Conservation (phyloP, 1,140 invertebrate species). For the Calliphora vicina region DNA sequence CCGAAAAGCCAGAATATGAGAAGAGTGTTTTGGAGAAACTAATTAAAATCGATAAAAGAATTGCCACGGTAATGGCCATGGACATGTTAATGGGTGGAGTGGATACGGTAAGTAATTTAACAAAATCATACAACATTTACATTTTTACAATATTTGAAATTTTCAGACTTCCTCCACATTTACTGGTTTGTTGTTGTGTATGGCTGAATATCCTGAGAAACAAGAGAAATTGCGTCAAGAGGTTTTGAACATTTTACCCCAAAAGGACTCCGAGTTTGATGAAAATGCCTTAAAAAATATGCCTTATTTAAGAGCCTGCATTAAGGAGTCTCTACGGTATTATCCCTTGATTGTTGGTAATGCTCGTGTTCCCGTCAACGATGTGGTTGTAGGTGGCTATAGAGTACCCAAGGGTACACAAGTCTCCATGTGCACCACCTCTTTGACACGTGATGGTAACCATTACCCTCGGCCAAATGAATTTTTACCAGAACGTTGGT, state of each 20-base stretch:
- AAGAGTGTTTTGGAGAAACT: slow-evolving; percentile 61
- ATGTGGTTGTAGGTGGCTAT: slow-evolving; percentile 68
- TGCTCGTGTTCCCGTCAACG: slow-evolving; percentile 63
- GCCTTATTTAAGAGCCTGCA: slow-evolving; percentile 71
- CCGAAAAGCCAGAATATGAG: slow-evolving; percentile 39
- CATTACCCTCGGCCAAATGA: slow-evolving; percentile 66
- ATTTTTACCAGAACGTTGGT: slow-evolving; percentile 70
- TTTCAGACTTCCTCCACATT: slow-evolving; percentile 49
- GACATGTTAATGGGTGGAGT: slow-evolving; percentile 59
- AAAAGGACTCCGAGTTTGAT: slow-evolving; percentile 65
- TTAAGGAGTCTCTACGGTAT: slow-evolving; percentile 71
- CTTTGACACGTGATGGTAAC: slow-evolving; percentile 63
- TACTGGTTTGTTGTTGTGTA: slow-evolving; percentile 40
- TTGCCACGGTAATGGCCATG: slow-evolving; percentile 61
- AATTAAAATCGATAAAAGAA: slow-evolving; percentile 62
- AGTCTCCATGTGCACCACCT: slow-evolving; percentile 57
- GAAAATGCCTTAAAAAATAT: slow-evolving; percentile 66
- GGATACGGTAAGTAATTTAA: slow-evolving; percentile 55
- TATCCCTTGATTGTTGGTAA: slow-evolving; percentile 66
- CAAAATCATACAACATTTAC: background rate
- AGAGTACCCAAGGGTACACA: slow-evolving; percentile 70
- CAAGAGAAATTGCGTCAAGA: slow-evolving; percentile 75
- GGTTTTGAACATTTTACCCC: slow-evolving; percentile 65
- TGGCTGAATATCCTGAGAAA: slow-evolving; percentile 73
- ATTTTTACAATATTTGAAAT: background rate